These are phyloP conservation scores for Zele albiditarsus DNA, from an alignment of 2,888 invertebrate species.

Conservation along the genomic window DNA sequence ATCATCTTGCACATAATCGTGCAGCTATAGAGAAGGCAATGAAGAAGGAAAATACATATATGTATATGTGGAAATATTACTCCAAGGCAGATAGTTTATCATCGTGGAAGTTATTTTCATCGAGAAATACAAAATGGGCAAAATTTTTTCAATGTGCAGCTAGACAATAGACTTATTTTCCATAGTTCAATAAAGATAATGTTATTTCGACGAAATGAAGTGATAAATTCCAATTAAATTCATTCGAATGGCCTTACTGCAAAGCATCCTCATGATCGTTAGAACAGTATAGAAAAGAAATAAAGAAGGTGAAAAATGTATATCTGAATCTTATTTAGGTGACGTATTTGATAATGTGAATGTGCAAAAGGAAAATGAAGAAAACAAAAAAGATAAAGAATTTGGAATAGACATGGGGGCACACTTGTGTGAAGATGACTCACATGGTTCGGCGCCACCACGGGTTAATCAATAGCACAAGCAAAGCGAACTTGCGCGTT, in stretches of 20 bases:
- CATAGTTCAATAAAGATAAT: neutral
- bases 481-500: conserved; percentile 28
- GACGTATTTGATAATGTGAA: neutral
- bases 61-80: neutral
- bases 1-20: conserved; percentile 1
- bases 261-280: no score
- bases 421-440: conserved; percentile 36
- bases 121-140: no score
- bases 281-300: no score
- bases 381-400: neutral
- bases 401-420: neutral
- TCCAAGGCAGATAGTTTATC: neutral
- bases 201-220: neutral
- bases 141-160: no score
- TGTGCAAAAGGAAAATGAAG: neutral
- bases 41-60: neutral
- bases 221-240: neutral
- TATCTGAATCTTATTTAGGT: neutral
- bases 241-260: neutral
- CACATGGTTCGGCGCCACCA: conserved; percentile 41
- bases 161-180: no score
- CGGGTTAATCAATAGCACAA: conserved; percentile 25
- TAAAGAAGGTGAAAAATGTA: no score
- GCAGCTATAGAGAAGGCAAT: neutral
- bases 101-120: neutral